phyloP scores from a whole-genome alignment of 2,888 invertebrate genomes.

The Lingula anatina region DNA sequence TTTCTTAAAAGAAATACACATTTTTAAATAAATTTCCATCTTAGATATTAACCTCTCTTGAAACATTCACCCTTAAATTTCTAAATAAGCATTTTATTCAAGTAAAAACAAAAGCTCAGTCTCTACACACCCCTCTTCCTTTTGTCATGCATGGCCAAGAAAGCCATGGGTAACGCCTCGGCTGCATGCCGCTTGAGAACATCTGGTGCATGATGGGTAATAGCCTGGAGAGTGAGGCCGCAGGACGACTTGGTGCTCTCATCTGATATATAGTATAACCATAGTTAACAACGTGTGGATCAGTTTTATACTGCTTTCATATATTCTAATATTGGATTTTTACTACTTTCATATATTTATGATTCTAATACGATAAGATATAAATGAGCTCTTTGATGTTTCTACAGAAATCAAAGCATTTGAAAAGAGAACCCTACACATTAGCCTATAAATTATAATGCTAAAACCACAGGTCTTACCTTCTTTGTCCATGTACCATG shows the following conservation, averaged over 20 bases:
- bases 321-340: neutral
- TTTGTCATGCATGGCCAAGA: constrained; percentile 81
- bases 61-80: no score
- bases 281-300: neutral
- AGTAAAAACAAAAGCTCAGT: constrained; percentile 13
- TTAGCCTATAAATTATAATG: neutral
- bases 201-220: constrained; percentile 74
- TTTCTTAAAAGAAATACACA: no score
- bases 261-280: constrained; percentile 58
- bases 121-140: constrained; percentile 57
- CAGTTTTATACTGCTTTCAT: neutral
- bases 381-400: neutral
- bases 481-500: constrained; percentile 67
- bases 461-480: no score
- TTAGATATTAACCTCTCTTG: no score
- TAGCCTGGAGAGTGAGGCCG: constrained; percentile 64
- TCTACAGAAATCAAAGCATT: neutral
- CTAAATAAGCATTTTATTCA: no score
- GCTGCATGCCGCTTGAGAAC: constrained; percentile 73
- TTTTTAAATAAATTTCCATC: no score
- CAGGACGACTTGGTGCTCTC: constrained; percentile 64
- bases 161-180: constrained; percentile 73
- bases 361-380: neutral
- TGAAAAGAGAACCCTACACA: neutral
- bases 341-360: neutral